Conservation (phyloP, 2,888 invertebrate species). For the Slavum lentiscoides region DNA sequence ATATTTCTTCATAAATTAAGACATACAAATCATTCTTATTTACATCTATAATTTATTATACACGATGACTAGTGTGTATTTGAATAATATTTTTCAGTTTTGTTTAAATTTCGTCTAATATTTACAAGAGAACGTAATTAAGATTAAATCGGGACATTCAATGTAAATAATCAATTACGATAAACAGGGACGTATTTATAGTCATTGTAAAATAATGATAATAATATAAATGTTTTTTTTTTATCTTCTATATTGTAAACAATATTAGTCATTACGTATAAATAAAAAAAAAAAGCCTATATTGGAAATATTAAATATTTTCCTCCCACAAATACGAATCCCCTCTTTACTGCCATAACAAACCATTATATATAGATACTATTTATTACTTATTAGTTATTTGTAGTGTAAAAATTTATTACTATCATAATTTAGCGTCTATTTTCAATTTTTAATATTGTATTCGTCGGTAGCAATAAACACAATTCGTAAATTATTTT, state of each 20-base stretch:
- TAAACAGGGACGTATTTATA: neutral
- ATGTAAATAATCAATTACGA: neutral
- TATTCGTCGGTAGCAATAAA: too few relatives aligned
- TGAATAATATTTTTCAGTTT: neutral
- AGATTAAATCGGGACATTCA: neutral
- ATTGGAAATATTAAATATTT: too few relatives aligned
- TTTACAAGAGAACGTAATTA: conserved; percentile 1
- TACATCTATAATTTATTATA: conserved; percentile 37
- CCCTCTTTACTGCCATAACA: too few relatives aligned
- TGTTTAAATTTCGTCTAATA: neutral
- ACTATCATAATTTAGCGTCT: too few relatives aligned
- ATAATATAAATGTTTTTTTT: neutral
- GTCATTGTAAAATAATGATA: neutral
- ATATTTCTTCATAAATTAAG: conserved; percentile 27
- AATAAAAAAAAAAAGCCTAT: too few relatives aligned
- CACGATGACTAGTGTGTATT: neutral
- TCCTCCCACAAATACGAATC: too few relatives aligned
- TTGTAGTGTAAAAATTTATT: too few relatives aligned
- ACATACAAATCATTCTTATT: conserved; percentile 35
- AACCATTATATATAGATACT: too few relatives aligned
- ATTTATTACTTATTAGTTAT: too few relatives aligned
- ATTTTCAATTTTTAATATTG: too few relatives aligned
- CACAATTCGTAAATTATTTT: too few relatives aligned
- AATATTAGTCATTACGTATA: too few relatives aligned
- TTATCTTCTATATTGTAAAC: neutral